Evolutionary conservation across 2,113 vertebrate species (phyloP).

Genomic region (Catharus bicknelli): DNA sequence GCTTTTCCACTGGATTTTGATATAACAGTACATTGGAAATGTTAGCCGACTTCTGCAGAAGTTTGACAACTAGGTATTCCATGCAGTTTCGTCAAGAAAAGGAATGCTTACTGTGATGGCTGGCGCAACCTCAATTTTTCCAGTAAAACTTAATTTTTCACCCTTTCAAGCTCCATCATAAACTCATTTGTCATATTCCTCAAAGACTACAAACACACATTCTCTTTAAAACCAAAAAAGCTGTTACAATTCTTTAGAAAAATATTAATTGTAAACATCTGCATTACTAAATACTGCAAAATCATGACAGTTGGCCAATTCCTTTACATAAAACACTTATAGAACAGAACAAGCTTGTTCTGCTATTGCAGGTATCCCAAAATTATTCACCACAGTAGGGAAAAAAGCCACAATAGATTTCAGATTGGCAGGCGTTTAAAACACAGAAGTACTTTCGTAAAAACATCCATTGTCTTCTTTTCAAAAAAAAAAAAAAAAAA

Average conservation of each 20-base stretch:
- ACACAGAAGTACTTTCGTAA: fast-evolving
- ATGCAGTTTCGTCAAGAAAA: conserved; percentile 79
- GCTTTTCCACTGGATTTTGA: conserved; percentile 70
- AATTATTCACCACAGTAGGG: background rate
- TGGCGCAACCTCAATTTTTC: conserved; percentile 74
- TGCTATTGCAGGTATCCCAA: background rate
- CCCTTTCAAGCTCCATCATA: background rate
- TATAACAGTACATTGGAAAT: conserved; percentile 55
- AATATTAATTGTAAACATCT: background rate
- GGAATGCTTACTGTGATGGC: conserved; percentile 76
- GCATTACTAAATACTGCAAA: background rate
- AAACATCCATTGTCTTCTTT: background rate
- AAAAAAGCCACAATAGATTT: background rate
- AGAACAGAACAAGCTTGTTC: background rate
- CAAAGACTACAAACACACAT: background rate
- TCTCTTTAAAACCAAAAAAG: background rate
- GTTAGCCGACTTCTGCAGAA: conserved; percentile 63
- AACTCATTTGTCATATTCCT: background rate
- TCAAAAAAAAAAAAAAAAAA: background rate
- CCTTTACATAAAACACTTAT: background rate
- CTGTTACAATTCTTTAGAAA: background rate
- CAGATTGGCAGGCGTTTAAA: background rate
- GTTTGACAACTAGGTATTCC: conserved; percentile 73
- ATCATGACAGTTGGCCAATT: background rate
- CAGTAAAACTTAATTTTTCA: background rate